phyloP scores from a whole-genome alignment of 2,797 vertebrate species.

The Spondyliosoma cantharus region DNA sequence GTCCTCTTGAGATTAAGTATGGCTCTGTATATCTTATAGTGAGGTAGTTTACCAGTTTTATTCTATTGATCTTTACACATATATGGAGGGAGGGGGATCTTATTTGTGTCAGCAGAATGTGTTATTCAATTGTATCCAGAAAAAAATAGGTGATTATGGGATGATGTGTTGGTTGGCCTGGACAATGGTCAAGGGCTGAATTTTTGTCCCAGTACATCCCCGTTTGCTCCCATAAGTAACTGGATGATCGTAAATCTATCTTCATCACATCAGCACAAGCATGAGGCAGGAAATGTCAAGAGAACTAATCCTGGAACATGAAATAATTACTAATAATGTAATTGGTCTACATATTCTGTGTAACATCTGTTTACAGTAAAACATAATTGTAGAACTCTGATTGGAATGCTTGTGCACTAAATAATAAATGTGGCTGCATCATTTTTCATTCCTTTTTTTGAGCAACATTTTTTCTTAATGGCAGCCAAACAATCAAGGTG shows the following conservation, averaged over 20 bases:
- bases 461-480: conserved; percentile 1
- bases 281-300: not conserved
- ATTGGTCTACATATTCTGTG: not conserved
- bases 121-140: too few species aligned
- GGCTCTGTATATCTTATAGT: too few species aligned
- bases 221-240: not conserved
- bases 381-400: not conserved
- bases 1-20: too few species aligned
- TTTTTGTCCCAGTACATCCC: too few species aligned
- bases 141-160: too few species aligned
- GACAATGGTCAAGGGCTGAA: too few species aligned
- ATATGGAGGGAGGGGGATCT: too few species aligned
- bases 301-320: not conserved
- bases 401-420: not conserved
- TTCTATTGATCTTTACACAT: too few species aligned
- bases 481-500: not conserved
- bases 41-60: too few species aligned
- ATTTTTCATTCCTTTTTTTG: not conserved
- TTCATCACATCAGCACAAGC: not conserved
- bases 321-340: not conserved
- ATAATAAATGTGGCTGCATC: not conserved
- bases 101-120: too few species aligned
- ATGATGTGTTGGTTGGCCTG: too few species aligned
- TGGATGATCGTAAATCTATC: not conserved
- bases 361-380: not conserved